Evolutionary conservation across 2,888 invertebrate species (phyloP).

Genomic region (Temnothorax rugatulus): DNA sequence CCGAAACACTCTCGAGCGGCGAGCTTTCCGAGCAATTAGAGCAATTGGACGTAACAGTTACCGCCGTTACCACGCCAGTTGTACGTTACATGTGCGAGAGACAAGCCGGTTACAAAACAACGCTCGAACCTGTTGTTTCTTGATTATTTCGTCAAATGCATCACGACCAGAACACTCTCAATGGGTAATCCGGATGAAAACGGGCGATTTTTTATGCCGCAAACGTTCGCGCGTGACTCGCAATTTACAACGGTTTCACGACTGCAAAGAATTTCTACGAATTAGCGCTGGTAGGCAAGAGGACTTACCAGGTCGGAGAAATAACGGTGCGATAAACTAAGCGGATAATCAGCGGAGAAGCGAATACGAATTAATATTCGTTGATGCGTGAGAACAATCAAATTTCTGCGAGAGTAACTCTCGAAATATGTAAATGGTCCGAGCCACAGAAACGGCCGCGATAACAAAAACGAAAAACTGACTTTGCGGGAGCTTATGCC

Average conservation of each 20-base stretch:
- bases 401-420: constrained; percentile 44
- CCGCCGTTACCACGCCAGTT: constrained; percentile 17
- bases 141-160: constrained; percentile 36
- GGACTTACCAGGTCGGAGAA: constrained; percentile 27
- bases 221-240: background rate
- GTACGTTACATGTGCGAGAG: constrained; percentile 14
- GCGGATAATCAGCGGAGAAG: constrained; percentile 26
- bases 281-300: constrained; percentile 2
- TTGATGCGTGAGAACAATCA: constrained; percentile 37
- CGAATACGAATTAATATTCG: constrained; percentile 43
- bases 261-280: constrained; percentile 20
- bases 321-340: constrained; percentile 13
- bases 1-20: constrained; percentile 54
- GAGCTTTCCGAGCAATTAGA: constrained; percentile 61
- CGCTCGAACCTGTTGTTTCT: constrained; percentile 23
- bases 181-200: constrained; percentile 13
- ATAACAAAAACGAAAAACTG: constrained; percentile 40
- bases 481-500: constrained; percentile 35
- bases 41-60: constrained; percentile 41
- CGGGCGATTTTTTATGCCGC: background rate
- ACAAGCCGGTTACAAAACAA: constrained; percentile 15
- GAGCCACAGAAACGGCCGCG: background rate
- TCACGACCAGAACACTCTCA: background rate
- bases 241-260: constrained; percentile 8
- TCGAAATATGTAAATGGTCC: constrained; percentile 44